A percentile compares a stretch with the other conserved stretches of the same genome.
These are phyloP conservation scores for Archips crataeganus DNA, from an alignment of 2,888 invertebrate genomes.

Conservation along the genomic window DNA sequence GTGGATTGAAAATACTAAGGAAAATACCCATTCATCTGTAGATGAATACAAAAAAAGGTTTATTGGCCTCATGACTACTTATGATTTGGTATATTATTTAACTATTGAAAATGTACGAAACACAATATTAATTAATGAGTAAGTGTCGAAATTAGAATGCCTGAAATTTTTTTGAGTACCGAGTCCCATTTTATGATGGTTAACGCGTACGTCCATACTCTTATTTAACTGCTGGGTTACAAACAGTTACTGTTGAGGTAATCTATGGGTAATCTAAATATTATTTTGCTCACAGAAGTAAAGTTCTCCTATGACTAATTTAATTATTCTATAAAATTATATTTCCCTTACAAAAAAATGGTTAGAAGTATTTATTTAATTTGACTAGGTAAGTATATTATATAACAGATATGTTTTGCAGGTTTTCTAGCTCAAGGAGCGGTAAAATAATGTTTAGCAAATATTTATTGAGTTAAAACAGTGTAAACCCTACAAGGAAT, in stretches of 20 bases:
- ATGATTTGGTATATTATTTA: no score
- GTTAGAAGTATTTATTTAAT: conserved; percentile 33
- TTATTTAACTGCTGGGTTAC: not conserved
- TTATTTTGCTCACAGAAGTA: no score
- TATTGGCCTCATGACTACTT: no score
- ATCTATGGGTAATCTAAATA: not conserved
- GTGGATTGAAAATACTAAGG: no score
- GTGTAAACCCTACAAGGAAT: conserved; percentile 54
- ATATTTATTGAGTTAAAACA: conserved; percentile 38
- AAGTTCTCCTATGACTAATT: no score
- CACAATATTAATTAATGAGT: not conserved
- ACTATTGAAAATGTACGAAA: not conserved
- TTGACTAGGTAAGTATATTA: conserved; percentile 27
- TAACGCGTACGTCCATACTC: not conserved
- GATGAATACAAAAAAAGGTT: no score
- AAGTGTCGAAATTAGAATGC: not conserved
- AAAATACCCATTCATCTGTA: no score
- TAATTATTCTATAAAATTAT: conserved; percentile 22
- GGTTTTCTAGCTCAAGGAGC: conserved; percentile 46
- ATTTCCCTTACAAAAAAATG: conserved; percentile 8
- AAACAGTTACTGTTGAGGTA: not conserved
- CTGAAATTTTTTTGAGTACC: not conserved
- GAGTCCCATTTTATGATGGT: not conserved
- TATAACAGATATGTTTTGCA: conserved; percentile 52
- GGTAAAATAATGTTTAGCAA: conserved; percentile 48